These are phyloP conservation scores for Furnarius figulus DNA, from an alignment of 2,113 vertebrate genomes.

Conservation along the genomic window DNA sequence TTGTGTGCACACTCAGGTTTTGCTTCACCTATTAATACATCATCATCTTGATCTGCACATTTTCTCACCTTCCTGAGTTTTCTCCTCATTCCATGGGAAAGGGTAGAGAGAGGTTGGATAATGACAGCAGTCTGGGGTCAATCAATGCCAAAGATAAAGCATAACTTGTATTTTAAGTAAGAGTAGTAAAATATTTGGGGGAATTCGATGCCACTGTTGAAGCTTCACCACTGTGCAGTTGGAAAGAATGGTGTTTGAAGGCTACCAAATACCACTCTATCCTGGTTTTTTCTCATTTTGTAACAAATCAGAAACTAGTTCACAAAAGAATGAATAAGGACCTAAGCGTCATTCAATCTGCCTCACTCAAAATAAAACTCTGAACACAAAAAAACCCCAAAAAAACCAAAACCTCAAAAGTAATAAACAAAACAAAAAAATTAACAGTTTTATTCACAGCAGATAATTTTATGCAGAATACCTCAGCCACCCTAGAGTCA, in stretches of 20 bases:
- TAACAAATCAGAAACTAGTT: background rate
- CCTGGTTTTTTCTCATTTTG: background rate
- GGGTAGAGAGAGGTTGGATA: fast-evolving
- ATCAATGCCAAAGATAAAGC: background rate
- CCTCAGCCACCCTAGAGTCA: background rate
- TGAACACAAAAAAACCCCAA: background rate
- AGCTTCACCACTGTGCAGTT: background rate
- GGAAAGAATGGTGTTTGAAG: background rate
- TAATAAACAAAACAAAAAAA: background rate
- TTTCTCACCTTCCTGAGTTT: background rate
- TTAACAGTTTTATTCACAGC: background rate
- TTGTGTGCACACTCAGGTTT: background rate
- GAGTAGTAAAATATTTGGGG: background rate
- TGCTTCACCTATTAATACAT: background rate
- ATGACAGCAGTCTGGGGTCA: background rate
- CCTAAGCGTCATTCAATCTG: background rate
- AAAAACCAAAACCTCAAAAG: background rate
- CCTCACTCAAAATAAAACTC: background rate
- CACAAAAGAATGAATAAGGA: background rate
- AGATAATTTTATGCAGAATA: background rate
- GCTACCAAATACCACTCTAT: background rate
- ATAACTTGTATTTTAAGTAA: background rate
- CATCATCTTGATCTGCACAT: background rate
- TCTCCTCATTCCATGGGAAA: background rate
- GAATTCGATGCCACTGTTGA: background rate